A percentile compares a stretch with the other conserved stretches of the same genome.
phyloP scores from a whole-genome alignment of 2,888 invertebrate species.

The Luperina testacea region DNA sequence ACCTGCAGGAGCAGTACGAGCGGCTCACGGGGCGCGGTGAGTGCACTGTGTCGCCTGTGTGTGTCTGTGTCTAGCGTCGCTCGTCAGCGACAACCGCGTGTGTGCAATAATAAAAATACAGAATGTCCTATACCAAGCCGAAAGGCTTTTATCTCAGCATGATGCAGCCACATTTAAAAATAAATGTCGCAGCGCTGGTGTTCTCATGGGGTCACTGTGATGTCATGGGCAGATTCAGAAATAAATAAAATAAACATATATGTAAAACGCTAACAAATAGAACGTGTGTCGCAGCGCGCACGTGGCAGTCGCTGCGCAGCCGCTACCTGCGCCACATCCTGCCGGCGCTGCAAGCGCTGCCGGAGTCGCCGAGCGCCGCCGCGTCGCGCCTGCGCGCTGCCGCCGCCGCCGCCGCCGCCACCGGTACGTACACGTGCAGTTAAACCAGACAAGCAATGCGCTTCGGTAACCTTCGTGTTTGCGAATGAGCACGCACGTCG shows the following conservation, averaged over 20 bases:
- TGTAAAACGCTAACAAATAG: too few species aligned
- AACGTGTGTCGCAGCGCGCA: slow-evolving; percentile 72
- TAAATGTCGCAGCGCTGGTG: not conserved
- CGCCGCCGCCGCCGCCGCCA: slow-evolving; percentile 64
- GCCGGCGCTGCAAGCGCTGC: slow-evolving; percentile 75
- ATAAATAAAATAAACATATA: not conserved
- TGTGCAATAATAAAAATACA: too few species aligned
- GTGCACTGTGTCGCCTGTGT: too few species aligned
- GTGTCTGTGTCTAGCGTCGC: not conserved
- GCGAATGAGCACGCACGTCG: too few species aligned
- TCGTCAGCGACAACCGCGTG: too few species aligned
- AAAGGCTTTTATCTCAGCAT: not conserved
- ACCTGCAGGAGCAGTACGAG: too few species aligned
- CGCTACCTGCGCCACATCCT: slow-evolving; percentile 86
- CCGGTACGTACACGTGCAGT: not conserved
- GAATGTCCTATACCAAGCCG: not conserved
- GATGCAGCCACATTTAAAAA: not conserved
- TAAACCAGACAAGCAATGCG: not conserved
- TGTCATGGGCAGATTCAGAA: not conserved
- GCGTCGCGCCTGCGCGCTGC: slow-evolving; percentile 70
- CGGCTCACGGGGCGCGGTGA: too few species aligned
- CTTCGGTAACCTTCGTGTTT: too few species aligned
- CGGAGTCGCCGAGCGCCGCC: slow-evolving; percentile 67
- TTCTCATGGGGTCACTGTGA: not conserved
- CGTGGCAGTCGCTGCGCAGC: slow-evolving; percentile 87